Base-by-base conservation (phyloP, 2,113 vertebrate species). In the Zingel zingel region DNA sequence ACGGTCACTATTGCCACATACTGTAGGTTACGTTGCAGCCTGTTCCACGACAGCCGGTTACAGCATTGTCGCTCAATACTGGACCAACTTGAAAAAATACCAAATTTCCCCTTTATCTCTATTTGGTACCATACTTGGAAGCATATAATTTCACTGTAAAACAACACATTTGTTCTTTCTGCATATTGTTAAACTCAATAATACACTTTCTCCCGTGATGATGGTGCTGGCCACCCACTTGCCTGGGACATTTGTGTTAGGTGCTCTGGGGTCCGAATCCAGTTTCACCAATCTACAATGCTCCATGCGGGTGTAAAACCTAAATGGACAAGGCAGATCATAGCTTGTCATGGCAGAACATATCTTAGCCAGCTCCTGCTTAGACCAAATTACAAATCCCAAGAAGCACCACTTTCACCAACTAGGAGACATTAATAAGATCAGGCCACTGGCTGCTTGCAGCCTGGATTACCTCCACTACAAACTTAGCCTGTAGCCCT, bases 381-480 rank as follows among this genome's bases (percentile, higher is more conserved):
- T 23, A 61, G 65, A 77, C 45, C 64, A 86, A 75, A 71, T 73
- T 73, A 68, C 70, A 85, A 78, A 86, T 83, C 74, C 66, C 21
- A 77, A 78, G 68, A 67, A 64, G 58, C 70, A 81, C 48, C 47
- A 86, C 87, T 88, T 88, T 86, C 72, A 69, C 77, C 70, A 58
- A 53, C 76, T 27, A 66, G 64, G 74, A 82, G 2, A 67, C 74
- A 47, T 67, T 70, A 88, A 82, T 82, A 83, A 91, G 79, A 59
- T 81, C 45, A 64, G 79, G 59, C 71, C 74, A 76, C 45, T 39
- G 54, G 81, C 73, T 77, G 83, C 83, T 58, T 81, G 82, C 64
- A 47, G 73, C 73, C 62, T 72, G 87, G 86, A 92, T 92, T 89
- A 93, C 68, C 77, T 80, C 63, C 75, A 53, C 74, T 67, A 65